Percentiles rank a stretch among this genome's conserved stretches.
Evolutionary conservation across 64 coral and sea anemone species (phyloP).

Genomic region (Actinia tenebrosa): DNA sequence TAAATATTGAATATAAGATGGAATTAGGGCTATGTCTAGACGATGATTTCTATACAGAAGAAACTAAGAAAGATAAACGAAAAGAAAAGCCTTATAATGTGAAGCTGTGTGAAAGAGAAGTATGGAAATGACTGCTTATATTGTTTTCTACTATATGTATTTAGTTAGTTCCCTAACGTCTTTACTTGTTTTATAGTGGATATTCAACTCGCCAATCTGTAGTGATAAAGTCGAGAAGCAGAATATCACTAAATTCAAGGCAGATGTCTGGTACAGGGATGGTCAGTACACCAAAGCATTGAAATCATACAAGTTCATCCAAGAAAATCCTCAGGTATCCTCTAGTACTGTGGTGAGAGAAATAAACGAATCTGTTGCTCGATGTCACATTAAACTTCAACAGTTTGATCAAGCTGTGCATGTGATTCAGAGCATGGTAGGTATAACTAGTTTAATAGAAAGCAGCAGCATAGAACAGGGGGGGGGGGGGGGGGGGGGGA

Average conservation of each 20-base stretch:
- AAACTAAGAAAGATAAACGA: background rate
- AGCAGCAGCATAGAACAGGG: too few species aligned
- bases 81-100: conserved; percentile 46
- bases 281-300: conserved; percentile 32
- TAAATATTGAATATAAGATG: conserved; percentile 7
- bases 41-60: conserved; percentile 61
- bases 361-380: conserved; percentile 56
- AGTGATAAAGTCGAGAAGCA: conserved; percentile 50
- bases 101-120: conserved; percentile 59
- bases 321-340: conserved; percentile 8
- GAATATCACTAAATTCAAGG: conserved; percentile 61
- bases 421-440: background rate
- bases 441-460: background rate
- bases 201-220: background rate
- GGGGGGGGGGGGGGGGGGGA: too few species aligned
- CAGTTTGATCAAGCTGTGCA: conserved; percentile 42
- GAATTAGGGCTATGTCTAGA: conserved; percentile 58
- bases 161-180: background rate
- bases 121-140: background rate
- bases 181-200: background rate
- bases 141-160: too few species aligned
- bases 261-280: conserved; percentile 52
- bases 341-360: conserved; percentile 56
- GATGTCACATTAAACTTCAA: conserved; percentile 58
- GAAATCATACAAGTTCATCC: conserved; percentile 31